Evolutionary conservation across 2,113 vertebrate genomes (phyloP).

Genomic region (Ifrita kowaldi): DNA sequence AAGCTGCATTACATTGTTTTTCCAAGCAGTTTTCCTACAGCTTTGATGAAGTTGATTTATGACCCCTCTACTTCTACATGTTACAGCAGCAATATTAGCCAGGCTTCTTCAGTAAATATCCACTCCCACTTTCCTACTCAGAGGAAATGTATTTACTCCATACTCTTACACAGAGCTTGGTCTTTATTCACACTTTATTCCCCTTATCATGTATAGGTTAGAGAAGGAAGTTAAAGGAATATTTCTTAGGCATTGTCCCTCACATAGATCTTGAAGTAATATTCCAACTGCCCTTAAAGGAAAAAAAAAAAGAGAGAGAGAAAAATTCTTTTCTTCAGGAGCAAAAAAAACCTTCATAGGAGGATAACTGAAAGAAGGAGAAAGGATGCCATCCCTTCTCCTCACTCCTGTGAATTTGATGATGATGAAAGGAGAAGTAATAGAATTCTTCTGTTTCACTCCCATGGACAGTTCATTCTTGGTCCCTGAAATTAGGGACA

Average conservation of each 20-base stretch:
- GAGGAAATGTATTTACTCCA: not conserved
- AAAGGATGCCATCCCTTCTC: not conserved
- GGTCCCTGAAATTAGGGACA: not conserved
- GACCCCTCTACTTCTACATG: not conserved
- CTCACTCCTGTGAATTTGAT: not conserved
- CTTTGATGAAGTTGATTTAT: slow-evolving; percentile 25
- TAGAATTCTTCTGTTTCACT: not conserved
- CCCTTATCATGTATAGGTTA: not conserved
- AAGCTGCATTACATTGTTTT: not conserved
- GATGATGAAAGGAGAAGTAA: not conserved
- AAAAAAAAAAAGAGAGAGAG: not conserved
- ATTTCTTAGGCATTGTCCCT: not conserved
- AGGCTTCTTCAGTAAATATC: not conserved
- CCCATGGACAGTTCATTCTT: not conserved
- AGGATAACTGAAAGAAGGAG: not conserved
- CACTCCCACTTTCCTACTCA: not conserved
- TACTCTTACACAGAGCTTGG: not conserved
- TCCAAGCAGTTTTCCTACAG: not conserved
- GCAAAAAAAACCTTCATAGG: not conserved
- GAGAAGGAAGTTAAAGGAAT: not conserved
- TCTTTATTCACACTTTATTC: not conserved
- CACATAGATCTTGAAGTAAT: not conserved
- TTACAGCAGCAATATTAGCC: not conserved
- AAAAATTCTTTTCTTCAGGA: not conserved
- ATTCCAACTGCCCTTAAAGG: not conserved